Evolutionary conservation across 2,888 invertebrate genomes (phyloP).

Genomic region (Drosophila lacicola): DNA sequence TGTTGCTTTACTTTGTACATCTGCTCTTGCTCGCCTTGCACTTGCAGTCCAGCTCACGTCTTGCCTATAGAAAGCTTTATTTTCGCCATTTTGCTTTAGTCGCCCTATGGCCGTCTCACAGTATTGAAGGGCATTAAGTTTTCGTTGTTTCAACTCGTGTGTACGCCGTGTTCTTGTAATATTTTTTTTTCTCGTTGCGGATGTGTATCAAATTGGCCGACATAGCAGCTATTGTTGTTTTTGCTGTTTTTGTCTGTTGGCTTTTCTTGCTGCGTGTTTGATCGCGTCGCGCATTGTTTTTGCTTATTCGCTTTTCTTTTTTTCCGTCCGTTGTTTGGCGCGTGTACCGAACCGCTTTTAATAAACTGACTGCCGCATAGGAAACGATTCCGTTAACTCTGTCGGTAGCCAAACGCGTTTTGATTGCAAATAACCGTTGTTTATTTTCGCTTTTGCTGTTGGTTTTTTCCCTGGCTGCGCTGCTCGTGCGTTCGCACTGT

Average conservation of each 20-base stretch:
- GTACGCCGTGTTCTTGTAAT: background rate
- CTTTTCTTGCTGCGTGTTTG: constrained; percentile 31
- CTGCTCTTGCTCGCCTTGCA: background rate
- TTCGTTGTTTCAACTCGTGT: constrained; percentile 5
- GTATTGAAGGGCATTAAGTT: constrained; percentile 26
- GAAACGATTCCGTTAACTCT: constrained; percentile 63
- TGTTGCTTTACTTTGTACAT: background rate
- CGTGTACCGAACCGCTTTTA: constrained; percentile 52
- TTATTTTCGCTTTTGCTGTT: background rate
- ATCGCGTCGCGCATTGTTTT: constrained; percentile 45
- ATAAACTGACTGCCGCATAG: constrained; percentile 71
- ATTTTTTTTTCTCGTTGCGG: constrained; percentile 13
- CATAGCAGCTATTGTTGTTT: constrained; percentile 27
- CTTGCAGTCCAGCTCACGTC: background rate
- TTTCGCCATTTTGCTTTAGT: background rate
- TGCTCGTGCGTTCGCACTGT: constrained; percentile 21
- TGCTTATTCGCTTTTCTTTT: constrained; percentile 28
- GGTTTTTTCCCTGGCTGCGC: constrained; percentile 1
- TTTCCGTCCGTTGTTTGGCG: constrained; percentile 6
- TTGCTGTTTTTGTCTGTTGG: constrained; percentile 32
- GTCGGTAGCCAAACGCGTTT: constrained; percentile 43
- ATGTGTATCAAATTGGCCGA: constrained; percentile 53
- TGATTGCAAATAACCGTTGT: constrained; percentile 44
- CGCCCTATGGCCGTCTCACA: background rate
- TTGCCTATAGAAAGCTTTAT: background rate